Evolutionary conservation across 2,113 vertebrate genomes (phyloP), one percentile per base, ranked within the genome.

Genomic region (Microtus pennsylvanicus): DNA sequence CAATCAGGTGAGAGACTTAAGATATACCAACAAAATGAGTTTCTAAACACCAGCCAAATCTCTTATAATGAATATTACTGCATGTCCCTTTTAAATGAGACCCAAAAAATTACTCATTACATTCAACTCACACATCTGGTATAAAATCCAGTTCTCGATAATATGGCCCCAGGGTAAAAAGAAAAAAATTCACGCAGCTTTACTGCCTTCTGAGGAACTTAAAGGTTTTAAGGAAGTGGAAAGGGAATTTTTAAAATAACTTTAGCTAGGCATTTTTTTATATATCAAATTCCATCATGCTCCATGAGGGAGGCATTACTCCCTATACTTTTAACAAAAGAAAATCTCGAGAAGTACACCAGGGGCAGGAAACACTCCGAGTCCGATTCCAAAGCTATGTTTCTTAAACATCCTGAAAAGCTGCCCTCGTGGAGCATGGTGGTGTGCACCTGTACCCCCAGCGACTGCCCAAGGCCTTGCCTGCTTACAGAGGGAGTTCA

Each of bases 41-140:
- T 96, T 86, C 93, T 95, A 97, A 98, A 98, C 91, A 96, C 86
- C 96, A 96, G 94, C 85, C 96, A 96, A 98, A 98, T 93, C 89
- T 96, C 94, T 58, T 86, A 76, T 91, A 96, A 97, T 93, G 85
- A 96, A 91, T 97, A 77, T 69, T n/a, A 90, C 95, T 96, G 94
- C 8, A 55, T 52, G 83, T 30, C 47, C 24, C 63, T 93, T 97
- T 90, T 94, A 98, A 97, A 22, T 70, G 58, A 30, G 33, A 61
- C 50, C 47, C 61, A 82, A 81, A 80, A 63, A 74, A 67, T 42
- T 80, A 58, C 11, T 75, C 91, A 93, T 70, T 94, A 50, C 45
- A 96, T 92, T 87, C 94, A 90, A 28, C 52, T 94, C 76, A 91
- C 72, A 93, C 7, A 78, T 33, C 69, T 74, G 52, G 21, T 78